Evolutionary conservation across 1,140 invertebrate species (phyloP).

Genomic region (Homarus americanus): DNA sequence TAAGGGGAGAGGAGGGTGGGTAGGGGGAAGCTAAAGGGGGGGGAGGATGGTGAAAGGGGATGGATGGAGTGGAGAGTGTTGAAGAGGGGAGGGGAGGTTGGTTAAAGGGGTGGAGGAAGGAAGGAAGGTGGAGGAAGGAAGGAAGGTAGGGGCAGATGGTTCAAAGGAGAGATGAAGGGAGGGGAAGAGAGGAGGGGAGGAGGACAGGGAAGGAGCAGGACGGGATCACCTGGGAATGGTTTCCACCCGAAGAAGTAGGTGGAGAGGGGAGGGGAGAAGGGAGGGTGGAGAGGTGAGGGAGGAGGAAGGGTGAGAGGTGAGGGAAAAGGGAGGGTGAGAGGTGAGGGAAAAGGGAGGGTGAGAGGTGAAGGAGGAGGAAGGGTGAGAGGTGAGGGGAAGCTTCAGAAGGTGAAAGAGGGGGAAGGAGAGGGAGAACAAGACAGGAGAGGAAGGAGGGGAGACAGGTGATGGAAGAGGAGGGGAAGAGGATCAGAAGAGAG

Average conservation of each 20-base stretch:
- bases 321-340: neutral
- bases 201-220: too few relatives aligned
- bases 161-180: neutral
- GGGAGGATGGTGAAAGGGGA: too few relatives aligned
- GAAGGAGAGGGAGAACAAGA: too few relatives aligned
- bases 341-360: neutral
- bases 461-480: neutral
- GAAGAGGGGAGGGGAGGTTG: neutral
- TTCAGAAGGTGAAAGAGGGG: neutral
- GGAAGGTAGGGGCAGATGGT: neutral
- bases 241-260: too few relatives aligned
- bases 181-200: neutral
- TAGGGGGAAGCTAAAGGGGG: neutral
- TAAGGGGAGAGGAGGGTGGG: neutral
- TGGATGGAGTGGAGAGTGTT: too few relatives aligned
- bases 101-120: neutral
- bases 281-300: neutral
- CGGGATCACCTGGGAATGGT: too few relatives aligned
- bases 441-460: conserved; percentile 9
- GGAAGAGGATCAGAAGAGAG: conserved; percentile 11
- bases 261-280: neutral
- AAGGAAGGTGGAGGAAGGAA: neutral
- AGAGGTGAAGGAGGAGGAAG: neutral
- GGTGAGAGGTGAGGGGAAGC: neutral
- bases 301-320: neutral